phyloP scores from a whole-genome alignment of 2,888 invertebrate species.

The Alviniconcha strummeri region DNA sequence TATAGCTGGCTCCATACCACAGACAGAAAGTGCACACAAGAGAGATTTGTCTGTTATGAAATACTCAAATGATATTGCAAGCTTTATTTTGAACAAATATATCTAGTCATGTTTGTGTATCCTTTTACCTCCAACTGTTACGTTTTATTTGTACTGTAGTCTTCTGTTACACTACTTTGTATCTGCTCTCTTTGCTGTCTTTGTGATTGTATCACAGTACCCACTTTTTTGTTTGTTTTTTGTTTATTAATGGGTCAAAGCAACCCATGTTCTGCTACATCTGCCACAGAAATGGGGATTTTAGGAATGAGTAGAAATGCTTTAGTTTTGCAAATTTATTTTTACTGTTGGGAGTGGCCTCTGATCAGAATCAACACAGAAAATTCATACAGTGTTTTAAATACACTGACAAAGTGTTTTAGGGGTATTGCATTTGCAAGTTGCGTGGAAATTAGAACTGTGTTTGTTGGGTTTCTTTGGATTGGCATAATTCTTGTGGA shows the following conservation, averaged over 20 bases:
- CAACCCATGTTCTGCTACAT: neutral
- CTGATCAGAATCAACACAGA: too few species aligned
- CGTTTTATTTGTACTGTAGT: conserved; percentile 37
- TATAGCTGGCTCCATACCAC: conserved; percentile 13
- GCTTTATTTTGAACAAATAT: conserved; percentile 65
- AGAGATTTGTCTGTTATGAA: conserved; percentile 43
- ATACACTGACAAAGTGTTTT: too few species aligned
- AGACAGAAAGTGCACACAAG: conserved; percentile 9
- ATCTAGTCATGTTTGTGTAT: conserved; percentile 63
- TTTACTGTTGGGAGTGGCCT: too few species aligned
- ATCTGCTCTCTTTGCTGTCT: conserved; percentile 1
- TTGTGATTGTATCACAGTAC: conserved; percentile 14
- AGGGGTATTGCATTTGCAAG: too few species aligned
- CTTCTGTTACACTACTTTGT: conserved; percentile 3
- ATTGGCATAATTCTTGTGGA: too few species aligned
- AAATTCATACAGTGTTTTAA: too few species aligned
- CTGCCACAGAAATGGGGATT: too few species aligned
- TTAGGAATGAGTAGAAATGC: too few species aligned
- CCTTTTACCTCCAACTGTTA: conserved; percentile 54
- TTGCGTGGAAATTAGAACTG: too few species aligned
- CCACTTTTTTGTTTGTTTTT: conserved; percentile 4
- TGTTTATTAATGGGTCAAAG: neutral
- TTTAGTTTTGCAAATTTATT: too few species aligned
- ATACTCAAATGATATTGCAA: conserved; percentile 62
- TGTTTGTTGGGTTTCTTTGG: too few species aligned